Evolutionary conservation across 2,113 vertebrate genomes (phyloP), one percentile per base, ranked within the genome.

Genomic region (pig (Sus scrofa)): DNA sequence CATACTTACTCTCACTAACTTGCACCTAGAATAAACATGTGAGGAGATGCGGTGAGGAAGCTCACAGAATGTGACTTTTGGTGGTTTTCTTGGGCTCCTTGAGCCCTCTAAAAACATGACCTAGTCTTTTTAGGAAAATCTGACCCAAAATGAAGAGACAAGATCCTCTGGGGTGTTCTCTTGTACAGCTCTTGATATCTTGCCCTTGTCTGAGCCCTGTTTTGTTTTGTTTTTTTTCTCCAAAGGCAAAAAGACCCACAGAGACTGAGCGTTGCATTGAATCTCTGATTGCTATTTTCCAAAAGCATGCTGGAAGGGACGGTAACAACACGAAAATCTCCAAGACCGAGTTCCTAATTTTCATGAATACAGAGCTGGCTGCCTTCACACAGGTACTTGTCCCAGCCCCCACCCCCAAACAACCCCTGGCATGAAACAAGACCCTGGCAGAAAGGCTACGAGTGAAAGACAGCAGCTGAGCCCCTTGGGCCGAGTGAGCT

Each of bases 251-350:
- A 81, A 65, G 60, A 19, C 98, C 99, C 54, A 99, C 99, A 0
- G 99, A 99, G 91, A 99, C 98, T 0, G 99, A 99, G 32, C 97
- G 98, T 1, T 98, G 98, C 98, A 99, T 99, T 11, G 99, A 99
- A 97, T 99, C 99, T 7, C 98, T 99, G 91, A 98, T 99, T 9
- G 98, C 98, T 0, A 97, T 99, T 2, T 99, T 99, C 98, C 98
- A 98, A 95, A 98, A 96, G 60, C 98, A 98, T 0, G 98, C 98
- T 0, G 98, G 98, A 0, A 68, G 3, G 0, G 98, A 99, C 0
- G 97, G 98, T 0, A 11, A 91, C 2, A 1, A 0, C 79, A 0
- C 0, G 9, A 60, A 3, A 0, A 98, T 99, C n/a, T 98, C 98
- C 98, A 98, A 98, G 93, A 82, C 0, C 0, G 99, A 99, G 94